Conservation (phyloP, 2,113 vertebrate species). For the Sturnus vulgaris region DNA sequence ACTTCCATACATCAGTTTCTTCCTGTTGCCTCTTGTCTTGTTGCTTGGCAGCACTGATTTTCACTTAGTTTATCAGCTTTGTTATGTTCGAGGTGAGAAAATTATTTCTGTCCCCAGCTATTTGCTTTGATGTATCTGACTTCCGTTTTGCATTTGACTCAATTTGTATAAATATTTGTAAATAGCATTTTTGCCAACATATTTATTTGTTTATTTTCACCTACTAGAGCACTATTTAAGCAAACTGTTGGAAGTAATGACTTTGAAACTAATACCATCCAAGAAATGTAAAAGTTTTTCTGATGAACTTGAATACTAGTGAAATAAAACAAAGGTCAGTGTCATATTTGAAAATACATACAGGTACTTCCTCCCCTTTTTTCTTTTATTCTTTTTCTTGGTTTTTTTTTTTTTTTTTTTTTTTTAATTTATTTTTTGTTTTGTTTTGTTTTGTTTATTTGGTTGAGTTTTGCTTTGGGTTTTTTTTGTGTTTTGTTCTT, state of each 20-base stretch:
- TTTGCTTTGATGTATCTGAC: background rate
- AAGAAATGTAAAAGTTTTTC: background rate
- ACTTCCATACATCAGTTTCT: background rate
- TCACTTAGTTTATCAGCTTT: background rate
- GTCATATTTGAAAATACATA: background rate
- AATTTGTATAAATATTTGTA: background rate
- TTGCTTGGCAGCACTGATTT: background rate
- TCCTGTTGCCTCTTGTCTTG: background rate
- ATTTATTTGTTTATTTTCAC: background rate
- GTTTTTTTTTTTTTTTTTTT: background rate
- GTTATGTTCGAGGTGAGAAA: background rate
- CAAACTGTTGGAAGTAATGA: background rate
- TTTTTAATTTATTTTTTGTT: background rate
- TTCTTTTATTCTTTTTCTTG: background rate
- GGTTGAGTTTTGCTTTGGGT: background rate
- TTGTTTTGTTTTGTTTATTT: background rate
- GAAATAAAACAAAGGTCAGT: background rate
- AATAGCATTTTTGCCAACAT: background rate
- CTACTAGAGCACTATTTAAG: background rate
- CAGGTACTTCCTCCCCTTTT: rapidly evolving
- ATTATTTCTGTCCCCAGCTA: background rate
- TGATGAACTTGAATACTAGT: background rate
- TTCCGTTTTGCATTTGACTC: background rate
- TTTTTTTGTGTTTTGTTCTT: background rate
- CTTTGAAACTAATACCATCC: background rate